A percentile compares a stretch with the other conserved stretches of the same genome.
Evolutionary conservation across 2,888 invertebrate species (phyloP).

Genomic region (Eupithecia inturbata): DNA sequence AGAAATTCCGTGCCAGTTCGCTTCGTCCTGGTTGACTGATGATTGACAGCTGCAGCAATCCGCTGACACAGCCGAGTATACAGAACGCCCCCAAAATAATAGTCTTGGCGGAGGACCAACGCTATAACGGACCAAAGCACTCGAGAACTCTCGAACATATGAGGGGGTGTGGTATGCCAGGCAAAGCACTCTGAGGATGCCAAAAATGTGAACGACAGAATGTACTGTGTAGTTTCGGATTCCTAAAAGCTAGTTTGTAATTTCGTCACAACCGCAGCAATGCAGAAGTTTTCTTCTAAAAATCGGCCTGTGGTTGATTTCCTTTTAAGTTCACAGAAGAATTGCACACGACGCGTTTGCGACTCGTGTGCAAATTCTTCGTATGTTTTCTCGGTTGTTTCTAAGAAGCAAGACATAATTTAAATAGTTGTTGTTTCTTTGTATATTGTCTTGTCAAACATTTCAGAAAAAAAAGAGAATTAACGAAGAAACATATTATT

Average conservation of each 20-base stretch:
- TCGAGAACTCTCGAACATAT: slow-evolving; percentile 39
- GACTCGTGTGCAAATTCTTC: slow-evolving; percentile 1
- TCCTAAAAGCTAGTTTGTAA: neutral
- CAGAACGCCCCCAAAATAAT: slow-evolving; percentile 64
- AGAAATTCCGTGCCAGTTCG: slow-evolving; percentile 3
- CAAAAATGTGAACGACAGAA: slow-evolving; percentile 30
- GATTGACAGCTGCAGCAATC: slow-evolving; percentile 58
- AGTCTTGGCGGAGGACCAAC: slow-evolving; percentile 67
- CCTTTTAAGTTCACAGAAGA: neutral
- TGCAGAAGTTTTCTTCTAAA: neutral
- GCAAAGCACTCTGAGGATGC: slow-evolving; percentile 36
- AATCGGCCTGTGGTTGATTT: neutral
- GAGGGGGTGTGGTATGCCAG: slow-evolving; percentile 35
- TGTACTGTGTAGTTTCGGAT: neutral
- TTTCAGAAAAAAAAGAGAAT: slow-evolving; percentile 11
- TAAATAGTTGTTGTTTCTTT: neutral
- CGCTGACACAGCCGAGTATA: slow-evolving; percentile 40
- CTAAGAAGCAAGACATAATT: neutral
- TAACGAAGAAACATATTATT: slow-evolving; percentile 4
- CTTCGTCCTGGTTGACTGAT: slow-evolving; percentile 38
- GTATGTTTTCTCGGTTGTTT: neutral
- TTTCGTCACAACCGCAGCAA: neutral
- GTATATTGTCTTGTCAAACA: neutral
- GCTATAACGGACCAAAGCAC: slow-evolving; percentile 46
- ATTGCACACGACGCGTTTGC: slow-evolving; percentile 5